Evolutionary conservation across 2,113 vertebrate species (phyloP).

Genomic region (Sylvia atricapilla): DNA sequence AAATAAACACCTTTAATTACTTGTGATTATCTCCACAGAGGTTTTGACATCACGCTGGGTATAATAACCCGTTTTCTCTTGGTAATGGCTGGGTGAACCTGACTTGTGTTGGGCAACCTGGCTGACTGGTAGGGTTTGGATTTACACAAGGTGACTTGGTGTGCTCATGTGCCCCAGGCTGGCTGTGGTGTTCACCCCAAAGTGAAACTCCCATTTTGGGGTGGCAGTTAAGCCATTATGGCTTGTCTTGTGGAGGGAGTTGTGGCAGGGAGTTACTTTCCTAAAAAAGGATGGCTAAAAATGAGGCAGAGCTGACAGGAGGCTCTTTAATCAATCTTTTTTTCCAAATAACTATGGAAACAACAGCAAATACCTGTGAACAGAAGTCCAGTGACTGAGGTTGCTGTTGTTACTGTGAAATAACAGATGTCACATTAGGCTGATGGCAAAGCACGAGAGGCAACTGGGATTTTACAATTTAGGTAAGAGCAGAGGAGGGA

Average conservation of each 20-base stretch:
- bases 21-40: background rate
- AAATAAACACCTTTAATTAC: background rate
- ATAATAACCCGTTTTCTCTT: background rate
- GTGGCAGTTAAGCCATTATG: background rate
- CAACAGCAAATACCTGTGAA: background rate
- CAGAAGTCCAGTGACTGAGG: background rate
- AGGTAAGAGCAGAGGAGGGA: background rate
- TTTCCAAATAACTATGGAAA: background rate
- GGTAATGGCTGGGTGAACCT: background rate
- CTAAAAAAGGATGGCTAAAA: background rate
- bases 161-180: background rate
- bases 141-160: background rate
- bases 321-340: background rate
- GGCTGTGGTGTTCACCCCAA: background rate
- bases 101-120: background rate
- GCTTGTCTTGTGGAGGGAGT: background rate
- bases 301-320: background rate
- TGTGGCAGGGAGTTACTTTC: background rate
- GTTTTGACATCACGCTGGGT: background rate
- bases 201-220: background rate
- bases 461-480: background rate
- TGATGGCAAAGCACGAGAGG: rapidly evolving
- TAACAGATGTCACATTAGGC: background rate
- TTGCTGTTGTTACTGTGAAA: background rate
- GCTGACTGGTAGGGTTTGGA: background rate